Evolutionary conservation across 2,888 invertebrate genomes (phyloP).

Genomic region (Xestia c-nigrum): DNA sequence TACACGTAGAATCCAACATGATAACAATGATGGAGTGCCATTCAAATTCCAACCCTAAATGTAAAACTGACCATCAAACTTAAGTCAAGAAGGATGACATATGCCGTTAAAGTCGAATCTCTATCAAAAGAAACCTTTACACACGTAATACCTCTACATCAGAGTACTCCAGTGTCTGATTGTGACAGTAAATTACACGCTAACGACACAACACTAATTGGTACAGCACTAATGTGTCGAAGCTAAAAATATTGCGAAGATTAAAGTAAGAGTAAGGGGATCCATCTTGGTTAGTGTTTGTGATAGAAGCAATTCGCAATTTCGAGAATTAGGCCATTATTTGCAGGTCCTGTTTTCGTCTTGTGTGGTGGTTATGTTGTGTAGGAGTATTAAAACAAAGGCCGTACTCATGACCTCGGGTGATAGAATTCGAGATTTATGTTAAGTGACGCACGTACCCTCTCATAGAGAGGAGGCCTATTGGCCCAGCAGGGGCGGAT

Average conservation of each 20-base stretch:
- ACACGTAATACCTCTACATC: conserved; percentile 69
- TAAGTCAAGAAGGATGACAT: neutral
- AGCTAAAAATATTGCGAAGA: conserved; percentile 78
- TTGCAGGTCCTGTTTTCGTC: conserved; percentile 23
- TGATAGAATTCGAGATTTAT: neutral
- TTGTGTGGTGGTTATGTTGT: neutral
- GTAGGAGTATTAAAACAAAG: conserved; percentile 12
- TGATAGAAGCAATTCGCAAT: conserved; percentile 41
- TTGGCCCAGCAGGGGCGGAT: too few relatives aligned
- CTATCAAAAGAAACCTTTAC: conserved; percentile 15
- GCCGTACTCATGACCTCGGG: neutral
- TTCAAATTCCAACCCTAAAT: neutral
- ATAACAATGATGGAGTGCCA: neutral
- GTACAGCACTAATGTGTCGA: conserved; percentile 80
- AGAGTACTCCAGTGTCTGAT: conserved; percentile 75
- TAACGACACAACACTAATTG: conserved; percentile 86
- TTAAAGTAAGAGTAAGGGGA: conserved; percentile 62
- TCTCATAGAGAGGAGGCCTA: too few relatives aligned
- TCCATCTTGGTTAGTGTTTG: conserved; percentile 55
- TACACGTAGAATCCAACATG: neutral
- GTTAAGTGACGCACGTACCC: neutral
- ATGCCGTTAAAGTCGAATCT: neutral
- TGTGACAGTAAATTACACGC: conserved; percentile 87
- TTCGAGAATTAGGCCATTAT: conserved; percentile 28
- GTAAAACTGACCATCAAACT: neutral